A percentile compares a stretch with the other conserved stretches of the same genome.
These are phyloP conservation scores for Axis porcinus DNA, from an alignment of 2,113 vertebrate species.

Conservation along the genomic window DNA sequence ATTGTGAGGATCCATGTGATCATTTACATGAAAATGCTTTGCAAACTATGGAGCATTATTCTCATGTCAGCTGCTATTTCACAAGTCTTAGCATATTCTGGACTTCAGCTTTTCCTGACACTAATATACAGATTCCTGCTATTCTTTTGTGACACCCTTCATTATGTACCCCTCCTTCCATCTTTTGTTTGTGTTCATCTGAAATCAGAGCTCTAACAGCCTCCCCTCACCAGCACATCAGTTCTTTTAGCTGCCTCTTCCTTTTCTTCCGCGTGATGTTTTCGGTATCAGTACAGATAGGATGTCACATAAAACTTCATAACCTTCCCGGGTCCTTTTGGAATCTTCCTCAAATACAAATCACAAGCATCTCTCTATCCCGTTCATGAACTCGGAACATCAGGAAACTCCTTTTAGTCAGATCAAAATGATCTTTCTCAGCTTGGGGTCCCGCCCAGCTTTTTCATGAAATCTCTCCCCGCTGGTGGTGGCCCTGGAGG, in stretches of 20 bases:
- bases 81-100: conserved; percentile 38
- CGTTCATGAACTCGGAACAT: not conserved
- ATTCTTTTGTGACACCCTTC: conserved; percentile 37
- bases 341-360: not conserved
- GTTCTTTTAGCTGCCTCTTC: not conserved
- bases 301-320: not conserved
- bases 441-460: not conserved
- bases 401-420: not conserved
- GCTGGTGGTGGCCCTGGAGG: not conserved
- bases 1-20: not conserved
- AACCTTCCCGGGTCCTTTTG: not conserved
- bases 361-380: not conserved
- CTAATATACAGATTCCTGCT: conserved; percentile 54
- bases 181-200: conserved; percentile 39
- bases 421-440: not conserved
- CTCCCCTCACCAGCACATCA: not conserved
- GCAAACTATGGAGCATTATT: conserved; percentile 12
- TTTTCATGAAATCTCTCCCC: not conserved
- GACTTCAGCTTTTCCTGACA: conserved; percentile 46
- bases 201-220: not conserved
- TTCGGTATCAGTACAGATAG: not conserved
- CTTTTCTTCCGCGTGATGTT: not conserved
- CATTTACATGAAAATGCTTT: conserved; percentile 66
- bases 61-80: conserved; percentile 48
- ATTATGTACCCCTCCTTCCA: not conserved